Evolutionary conservation across 2,113 vertebrate genomes (phyloP).

Genomic region (Antigone vipio): DNA sequence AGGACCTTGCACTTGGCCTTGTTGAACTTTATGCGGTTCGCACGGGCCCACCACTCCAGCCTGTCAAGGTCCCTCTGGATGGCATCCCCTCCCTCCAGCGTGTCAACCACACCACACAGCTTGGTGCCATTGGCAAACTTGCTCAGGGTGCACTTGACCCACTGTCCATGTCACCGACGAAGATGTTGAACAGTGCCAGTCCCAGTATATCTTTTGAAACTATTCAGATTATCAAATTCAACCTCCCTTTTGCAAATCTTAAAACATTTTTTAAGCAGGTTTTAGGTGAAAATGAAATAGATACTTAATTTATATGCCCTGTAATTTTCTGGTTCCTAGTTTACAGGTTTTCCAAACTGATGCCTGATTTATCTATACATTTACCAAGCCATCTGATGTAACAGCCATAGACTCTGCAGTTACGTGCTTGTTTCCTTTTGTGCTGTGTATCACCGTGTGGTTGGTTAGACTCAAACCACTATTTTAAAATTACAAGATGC

Average conservation of each 20-base stretch:
- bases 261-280: background rate
- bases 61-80: too few species aligned
- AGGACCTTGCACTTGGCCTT: too few species aligned
- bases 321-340: background rate
- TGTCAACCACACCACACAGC: too few species aligned
- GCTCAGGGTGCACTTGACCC: too few species aligned
- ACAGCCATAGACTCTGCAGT: background rate
- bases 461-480: background rate
- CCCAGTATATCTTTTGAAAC: background rate
- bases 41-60: too few species aligned
- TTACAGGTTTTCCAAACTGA: background rate
- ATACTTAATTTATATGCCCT: background rate
- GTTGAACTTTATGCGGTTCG: too few species aligned
- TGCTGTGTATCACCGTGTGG: background rate
- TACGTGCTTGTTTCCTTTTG: background rate
- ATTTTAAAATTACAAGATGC: background rate
- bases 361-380: background rate
- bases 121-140: too few species aligned
- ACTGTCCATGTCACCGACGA: too few species aligned
- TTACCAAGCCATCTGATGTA: background rate
- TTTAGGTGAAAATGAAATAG: background rate
- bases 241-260: fast-evolving
- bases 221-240: background rate
- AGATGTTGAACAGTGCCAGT: too few species aligned
- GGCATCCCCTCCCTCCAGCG: too few species aligned